Conservation (phyloP, 2,797 vertebrate genomes). For the Dicrostonyx torquatus region DNA sequence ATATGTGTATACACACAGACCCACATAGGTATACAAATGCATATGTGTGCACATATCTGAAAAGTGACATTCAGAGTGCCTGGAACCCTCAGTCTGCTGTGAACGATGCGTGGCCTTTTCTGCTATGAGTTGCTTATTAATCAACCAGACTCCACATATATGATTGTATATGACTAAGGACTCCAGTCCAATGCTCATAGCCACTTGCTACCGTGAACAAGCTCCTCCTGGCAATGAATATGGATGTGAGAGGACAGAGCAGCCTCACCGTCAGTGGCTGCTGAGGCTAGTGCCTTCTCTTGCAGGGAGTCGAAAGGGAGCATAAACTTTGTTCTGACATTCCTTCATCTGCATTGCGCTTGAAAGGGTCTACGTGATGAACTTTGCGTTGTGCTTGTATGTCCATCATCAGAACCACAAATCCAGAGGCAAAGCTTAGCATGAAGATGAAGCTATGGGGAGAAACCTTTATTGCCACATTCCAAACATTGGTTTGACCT, state of each 20-base stretch:
- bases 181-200: slow-evolving; percentile 31
- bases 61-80: slow-evolving; percentile 67
- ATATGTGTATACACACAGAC: neutral
- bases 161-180: slow-evolving; percentile 53
- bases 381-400: slow-evolving; percentile 17
- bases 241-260: slow-evolving; percentile 28
- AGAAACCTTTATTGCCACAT: slow-evolving; percentile 55
- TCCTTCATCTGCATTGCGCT: slow-evolving; percentile 59
- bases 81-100: slow-evolving; percentile 69
- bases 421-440: slow-evolving; percentile 31
- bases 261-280: neutral
- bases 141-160: slow-evolving; percentile 47
- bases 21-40: neutral
- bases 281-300: slow-evolving; percentile 14
- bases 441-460: slow-evolving; percentile 17
- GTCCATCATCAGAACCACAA: slow-evolving; percentile 47
- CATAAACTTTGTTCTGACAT: slow-evolving; percentile 58
- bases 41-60: slow-evolving; percentile 1
- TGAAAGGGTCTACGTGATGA: neutral
- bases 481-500: slow-evolving; percentile 60
- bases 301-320: slow-evolving; percentile 28
- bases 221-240: slow-evolving; percentile 40
- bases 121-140: slow-evolving; percentile 52
- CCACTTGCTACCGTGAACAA: slow-evolving; percentile 48
- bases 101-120: slow-evolving; percentile 67